Evolutionary conservation across 2,888 invertebrate species (phyloP).

Genomic region (Pachymerium ferrugineum): DNA sequence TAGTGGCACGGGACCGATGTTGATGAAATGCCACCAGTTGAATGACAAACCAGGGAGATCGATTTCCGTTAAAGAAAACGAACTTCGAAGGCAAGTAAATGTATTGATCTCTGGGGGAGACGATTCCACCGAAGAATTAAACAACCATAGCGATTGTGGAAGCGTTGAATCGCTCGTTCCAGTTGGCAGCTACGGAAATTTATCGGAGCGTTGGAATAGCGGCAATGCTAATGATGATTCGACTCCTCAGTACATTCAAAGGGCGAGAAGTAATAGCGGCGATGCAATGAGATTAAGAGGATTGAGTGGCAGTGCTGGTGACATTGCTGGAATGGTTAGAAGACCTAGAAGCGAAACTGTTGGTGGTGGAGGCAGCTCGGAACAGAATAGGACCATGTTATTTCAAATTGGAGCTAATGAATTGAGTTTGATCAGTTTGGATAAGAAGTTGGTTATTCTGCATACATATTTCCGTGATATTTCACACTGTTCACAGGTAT

Average conservation of each 20-base stretch:
- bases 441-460: slow-evolving; percentile 80
- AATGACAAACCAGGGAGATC: slow-evolving; percentile 17
- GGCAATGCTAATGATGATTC: not conserved
- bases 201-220: not conserved
- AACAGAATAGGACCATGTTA: slow-evolving; percentile 89
- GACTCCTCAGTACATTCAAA: not conserved
- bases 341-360: slow-evolving; percentile 9
- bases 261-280: not conserved
- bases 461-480: slow-evolving; percentile 84
- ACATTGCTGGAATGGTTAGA: not conserved
- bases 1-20: slow-evolving; percentile 41
- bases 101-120: not conserved
- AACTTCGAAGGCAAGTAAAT: slow-evolving; percentile 40
- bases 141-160: not conserved
- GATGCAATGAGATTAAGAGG: not conserved
- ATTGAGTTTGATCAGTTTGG: slow-evolving; percentile 83
- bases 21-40: not conserved
- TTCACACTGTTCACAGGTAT: slow-evolving; percentile 72
- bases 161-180: slow-evolving; percentile 18
- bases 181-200: not conserved
- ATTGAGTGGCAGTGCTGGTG: slow-evolving; percentile 1
- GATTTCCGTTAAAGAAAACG: slow-evolving; percentile 44
- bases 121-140: slow-evolving; percentile 30
- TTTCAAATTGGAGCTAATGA: slow-evolving; percentile 81
- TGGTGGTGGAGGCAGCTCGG: slow-evolving; percentile 43